phyloP scores from a whole-genome alignment of 1,140 invertebrate genomes.

The Spodoptera frugiperda region DNA sequence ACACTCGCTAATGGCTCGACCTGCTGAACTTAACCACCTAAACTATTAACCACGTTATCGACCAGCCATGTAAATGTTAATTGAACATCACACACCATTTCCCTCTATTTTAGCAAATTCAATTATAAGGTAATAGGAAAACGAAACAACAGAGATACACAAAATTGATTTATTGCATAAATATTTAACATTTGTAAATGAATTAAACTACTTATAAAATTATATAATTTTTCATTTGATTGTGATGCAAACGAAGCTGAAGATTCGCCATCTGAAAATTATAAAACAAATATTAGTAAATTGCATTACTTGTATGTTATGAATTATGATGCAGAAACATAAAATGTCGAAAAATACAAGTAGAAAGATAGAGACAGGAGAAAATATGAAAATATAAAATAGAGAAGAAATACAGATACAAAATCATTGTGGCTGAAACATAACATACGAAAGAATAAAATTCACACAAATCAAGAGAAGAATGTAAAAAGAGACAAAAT shows the following conservation, averaged over 20 bases:
- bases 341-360: background rate
- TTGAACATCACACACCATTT: too few relatives aligned
- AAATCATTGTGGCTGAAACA: background rate
- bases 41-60: too few relatives aligned
- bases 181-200: too few relatives aligned
- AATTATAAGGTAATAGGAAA: too few relatives aligned
- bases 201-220: too few relatives aligned
- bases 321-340: background rate
- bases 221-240: background rate
- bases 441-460: background rate
- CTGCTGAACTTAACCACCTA: too few relatives aligned
- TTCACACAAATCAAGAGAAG: constrained; percentile 7
- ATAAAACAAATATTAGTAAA: background rate
- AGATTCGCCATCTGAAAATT: constrained; percentile 21
- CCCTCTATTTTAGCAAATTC: too few relatives aligned
- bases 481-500: background rate
- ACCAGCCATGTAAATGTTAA: too few relatives aligned
- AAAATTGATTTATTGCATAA: too few relatives aligned
- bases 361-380: background rate
- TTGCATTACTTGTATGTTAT: background rate
- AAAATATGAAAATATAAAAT: background rate
- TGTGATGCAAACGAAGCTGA: background rate
- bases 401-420: background rate
- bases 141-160: too few relatives aligned
- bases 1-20: too few relatives aligned